A percentile compares a stretch with the other conserved stretches of the same genome.
phyloP scores from a whole-genome alignment of 2,888 invertebrate genomes.

The Micoletzkya japonica region DNA sequence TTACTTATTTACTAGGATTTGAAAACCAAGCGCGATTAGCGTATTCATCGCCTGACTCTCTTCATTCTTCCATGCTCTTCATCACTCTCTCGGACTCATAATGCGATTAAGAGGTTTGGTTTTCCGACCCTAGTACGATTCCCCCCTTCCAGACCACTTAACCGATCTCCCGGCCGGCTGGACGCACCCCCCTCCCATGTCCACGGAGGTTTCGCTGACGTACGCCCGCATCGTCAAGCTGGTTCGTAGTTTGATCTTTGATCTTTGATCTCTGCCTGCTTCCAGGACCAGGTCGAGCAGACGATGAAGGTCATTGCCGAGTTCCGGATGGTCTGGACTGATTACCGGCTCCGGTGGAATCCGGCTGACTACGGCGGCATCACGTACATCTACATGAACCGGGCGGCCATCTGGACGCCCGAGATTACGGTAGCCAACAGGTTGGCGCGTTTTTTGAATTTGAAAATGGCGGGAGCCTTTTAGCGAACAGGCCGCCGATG shows the following conservation, averaged over 20 bases:
- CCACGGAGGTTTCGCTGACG: constrained; percentile 16
- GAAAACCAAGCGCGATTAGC: no score
- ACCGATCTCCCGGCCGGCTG: constrained; percentile 6
- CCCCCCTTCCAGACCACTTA: constrained; percentile 4
- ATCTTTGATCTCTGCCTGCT: not conserved
- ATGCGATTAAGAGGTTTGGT: not conserved
- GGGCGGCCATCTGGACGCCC: constrained; percentile 15
- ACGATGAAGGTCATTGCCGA: constrained; percentile 22
- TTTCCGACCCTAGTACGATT: no score
- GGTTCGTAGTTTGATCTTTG: not conserved
- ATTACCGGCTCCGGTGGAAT: constrained; percentile 24
- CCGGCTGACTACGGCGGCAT: constrained; percentile 22
- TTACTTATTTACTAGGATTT: no score
- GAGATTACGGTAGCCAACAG: constrained; percentile 24
- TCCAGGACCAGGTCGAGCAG: constrained; percentile 25
- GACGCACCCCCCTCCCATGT: constrained; percentile 27
- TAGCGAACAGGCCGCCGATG: constrained; percentile 22
- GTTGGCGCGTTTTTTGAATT: not conserved
- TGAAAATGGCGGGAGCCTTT: not conserved
- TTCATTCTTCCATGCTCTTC: no score
- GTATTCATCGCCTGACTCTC: no score
- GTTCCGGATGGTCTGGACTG: constrained; percentile 19
- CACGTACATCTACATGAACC: constrained; percentile 25
- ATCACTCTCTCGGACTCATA: not conserved
- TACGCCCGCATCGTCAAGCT: constrained; percentile 27